These are phyloP conservation scores for Heterochromis multidens DNA, from an alignment of 2,113 vertebrate species.

Conservation along the genomic window DNA sequence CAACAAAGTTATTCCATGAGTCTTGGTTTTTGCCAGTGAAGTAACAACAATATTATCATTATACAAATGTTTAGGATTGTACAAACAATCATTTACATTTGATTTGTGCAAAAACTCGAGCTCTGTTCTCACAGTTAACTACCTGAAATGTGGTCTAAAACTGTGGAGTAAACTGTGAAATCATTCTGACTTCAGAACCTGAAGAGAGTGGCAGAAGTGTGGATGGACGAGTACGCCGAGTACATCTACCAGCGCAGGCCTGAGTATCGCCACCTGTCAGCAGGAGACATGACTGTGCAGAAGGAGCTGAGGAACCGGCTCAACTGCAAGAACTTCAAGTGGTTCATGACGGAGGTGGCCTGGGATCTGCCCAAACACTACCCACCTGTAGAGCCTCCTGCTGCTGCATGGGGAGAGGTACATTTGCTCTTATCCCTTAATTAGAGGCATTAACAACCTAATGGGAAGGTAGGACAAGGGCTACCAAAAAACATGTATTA, in stretches of 20 bases:
- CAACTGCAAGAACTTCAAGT: conserved; percentile 89
- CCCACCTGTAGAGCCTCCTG: conserved; percentile 92
- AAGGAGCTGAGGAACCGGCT: conserved; percentile 86
- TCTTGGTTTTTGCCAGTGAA: not conserved
- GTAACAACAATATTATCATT: not conserved
- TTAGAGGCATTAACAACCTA: not conserved
- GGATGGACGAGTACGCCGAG: conserved; percentile 98
- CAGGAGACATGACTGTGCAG: conserved; percentile 86
- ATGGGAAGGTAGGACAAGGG: not conserved
- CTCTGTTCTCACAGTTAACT: not conserved
- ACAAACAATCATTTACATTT: rapidly evolving
- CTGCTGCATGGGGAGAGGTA: conserved; percentile 95
- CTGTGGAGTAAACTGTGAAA: not conserved
- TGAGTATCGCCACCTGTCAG: conserved; percentile 93
- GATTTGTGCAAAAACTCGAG: not conserved
- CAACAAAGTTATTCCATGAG: not conserved
- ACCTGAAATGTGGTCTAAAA: not conserved
- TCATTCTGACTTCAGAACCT: conserved; percentile 80
- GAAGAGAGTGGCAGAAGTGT: conserved; percentile 95
- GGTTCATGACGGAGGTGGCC: conserved; percentile 96
- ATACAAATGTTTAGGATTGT: rapidly evolving
- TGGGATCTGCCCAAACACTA: conserved; percentile 97
- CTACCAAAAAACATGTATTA: not conserved
- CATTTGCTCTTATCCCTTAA: not conserved
- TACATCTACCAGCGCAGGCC: conserved; percentile 94